Conservation (phyloP, 2,113 vertebrate genomes). For the Gymnarchus niloticus region DNA sequence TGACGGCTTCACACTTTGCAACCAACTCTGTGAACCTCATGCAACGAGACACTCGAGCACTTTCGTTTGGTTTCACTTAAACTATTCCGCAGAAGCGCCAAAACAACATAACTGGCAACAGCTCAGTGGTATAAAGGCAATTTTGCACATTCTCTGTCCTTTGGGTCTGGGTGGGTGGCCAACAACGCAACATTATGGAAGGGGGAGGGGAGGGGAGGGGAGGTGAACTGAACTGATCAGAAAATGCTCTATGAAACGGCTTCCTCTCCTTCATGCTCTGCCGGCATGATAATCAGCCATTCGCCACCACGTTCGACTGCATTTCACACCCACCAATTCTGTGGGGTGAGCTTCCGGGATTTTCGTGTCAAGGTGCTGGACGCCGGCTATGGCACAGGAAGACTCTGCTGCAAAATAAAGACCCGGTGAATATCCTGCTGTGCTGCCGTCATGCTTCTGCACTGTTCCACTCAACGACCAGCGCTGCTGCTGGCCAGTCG, state of each 20-base stretch:
- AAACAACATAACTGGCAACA: constrained; percentile 27
- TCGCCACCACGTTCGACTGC: constrained; percentile 45
- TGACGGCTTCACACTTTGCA: not conserved
- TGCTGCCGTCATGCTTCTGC: not conserved
- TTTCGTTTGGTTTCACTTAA: not conserved
- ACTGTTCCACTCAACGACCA: not conserved
- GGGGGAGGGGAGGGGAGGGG: constrained; percentile 37
- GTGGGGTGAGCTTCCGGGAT: constrained; percentile 37
- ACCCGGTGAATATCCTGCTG: not conserved
- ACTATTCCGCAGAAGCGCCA: constrained; percentile 9
- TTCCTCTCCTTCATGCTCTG: constrained; percentile 21
- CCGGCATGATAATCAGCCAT: constrained; percentile 46
- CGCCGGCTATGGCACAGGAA: not conserved
- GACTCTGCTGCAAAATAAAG: not conserved
- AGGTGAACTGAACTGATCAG: constrained; percentile 37
- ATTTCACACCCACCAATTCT: constrained; percentile 50
- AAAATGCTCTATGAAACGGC: constrained; percentile 41
- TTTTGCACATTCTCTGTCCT: constrained; percentile 37
- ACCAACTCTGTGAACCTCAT: not conserved
- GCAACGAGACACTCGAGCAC: too few species aligned
- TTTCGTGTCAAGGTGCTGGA: constrained; percentile 39
- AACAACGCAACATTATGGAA: constrained; percentile 38
- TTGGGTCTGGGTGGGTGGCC: constrained; percentile 24
- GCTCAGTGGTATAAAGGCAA: constrained; percentile 35
- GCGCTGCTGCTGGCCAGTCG: not conserved